Percentiles rank a stretch among this genome's conserved stretches.
These are phyloP conservation scores for Urocyon cinereoargenteus DNA, from an alignment of 2,797 vertebrate genomes.

Conservation along the genomic window DNA sequence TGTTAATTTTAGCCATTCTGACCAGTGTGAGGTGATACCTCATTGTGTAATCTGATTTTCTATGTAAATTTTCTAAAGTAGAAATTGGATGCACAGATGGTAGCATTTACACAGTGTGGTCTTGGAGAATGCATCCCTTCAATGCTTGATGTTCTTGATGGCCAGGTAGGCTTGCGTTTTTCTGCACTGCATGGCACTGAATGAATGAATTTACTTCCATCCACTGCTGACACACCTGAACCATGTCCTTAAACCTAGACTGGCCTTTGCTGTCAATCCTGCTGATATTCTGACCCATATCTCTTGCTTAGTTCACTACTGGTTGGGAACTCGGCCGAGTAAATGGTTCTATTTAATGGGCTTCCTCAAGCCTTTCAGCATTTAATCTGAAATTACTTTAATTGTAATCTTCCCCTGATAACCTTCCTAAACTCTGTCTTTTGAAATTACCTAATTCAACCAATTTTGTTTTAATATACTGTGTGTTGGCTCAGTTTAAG, in stretches of 20 bases:
- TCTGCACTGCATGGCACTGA: neutral
- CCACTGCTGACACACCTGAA: neutral
- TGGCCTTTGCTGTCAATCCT: neutral
- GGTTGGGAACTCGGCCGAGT: neutral
- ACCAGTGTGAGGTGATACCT: neutral
- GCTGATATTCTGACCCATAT: neutral
- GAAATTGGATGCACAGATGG: neutral
- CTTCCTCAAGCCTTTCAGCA: neutral
- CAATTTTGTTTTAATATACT: constrained; percentile 31
- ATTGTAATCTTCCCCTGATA: neutral
- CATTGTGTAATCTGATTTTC: neutral
- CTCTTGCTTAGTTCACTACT: neutral
- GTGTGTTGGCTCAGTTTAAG: neutral
- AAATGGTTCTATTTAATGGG: neutral
- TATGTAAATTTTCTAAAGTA: neutral
- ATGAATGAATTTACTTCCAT: neutral
- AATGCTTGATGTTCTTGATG: neutral
- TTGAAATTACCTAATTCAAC: constrained; percentile 18
- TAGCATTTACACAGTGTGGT: neutral
- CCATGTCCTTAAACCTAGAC: neutral
- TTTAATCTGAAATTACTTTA: neutral
- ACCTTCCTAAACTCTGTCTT: neutral
- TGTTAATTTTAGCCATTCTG: neutral
- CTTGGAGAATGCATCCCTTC: neutral
- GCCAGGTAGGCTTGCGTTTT: neutral